A percentile compares a stretch with the other conserved stretches of the same genome.
Evolutionary conservation across 2,888 invertebrate genomes (phyloP).

Genomic region (Lasioglossum oenotherae): DNA sequence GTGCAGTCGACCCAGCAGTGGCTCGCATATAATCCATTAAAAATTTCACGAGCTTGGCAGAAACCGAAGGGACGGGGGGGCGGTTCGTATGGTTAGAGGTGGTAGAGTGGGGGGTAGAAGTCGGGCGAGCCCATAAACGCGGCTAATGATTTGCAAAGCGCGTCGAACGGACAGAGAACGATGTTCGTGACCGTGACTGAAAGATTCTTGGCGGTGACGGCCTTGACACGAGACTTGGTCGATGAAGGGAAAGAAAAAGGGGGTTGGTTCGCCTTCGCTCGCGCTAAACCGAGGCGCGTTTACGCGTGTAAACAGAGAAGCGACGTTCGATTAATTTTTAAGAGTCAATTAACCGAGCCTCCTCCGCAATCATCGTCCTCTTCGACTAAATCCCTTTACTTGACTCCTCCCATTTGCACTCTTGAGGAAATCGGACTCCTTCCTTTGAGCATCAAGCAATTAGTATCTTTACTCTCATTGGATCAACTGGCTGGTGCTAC

Average conservation of each 20-base stretch:
- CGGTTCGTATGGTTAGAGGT: not conserved
- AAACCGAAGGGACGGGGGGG: not conserved
- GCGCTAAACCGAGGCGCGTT: not conserved
- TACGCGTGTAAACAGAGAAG: not conserved
- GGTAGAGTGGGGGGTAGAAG: not conserved
- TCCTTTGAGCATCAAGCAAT: not conserved
- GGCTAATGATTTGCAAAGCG: conserved; percentile 31
- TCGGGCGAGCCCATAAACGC: conserved; percentile 32
- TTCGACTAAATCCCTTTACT: not conserved
- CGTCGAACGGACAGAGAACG: conserved; percentile 41
- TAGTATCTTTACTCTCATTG: not conserved
- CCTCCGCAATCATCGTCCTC: not conserved
- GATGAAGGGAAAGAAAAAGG: conserved; percentile 64
- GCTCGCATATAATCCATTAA: conserved; percentile 8
- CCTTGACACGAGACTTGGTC: conserved; percentile 66
- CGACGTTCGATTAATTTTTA: not conserved
- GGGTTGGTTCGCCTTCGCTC: conserved; percentile 28
- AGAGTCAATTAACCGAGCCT: not conserved
- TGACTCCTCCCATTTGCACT: not conserved
- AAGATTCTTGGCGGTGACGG: conserved; percentile 56
- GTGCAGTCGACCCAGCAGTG: not conserved
- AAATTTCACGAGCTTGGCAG: not conserved
- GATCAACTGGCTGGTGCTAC: not conserved
- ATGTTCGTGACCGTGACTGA: conserved; percentile 72
- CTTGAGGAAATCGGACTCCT: not conserved